Percentiles rank a stretch among this genome's conserved stretches.
Evolutionary conservation across 2,113 vertebrate species (phyloP).

Genomic region (Orycteropus afer): DNA sequence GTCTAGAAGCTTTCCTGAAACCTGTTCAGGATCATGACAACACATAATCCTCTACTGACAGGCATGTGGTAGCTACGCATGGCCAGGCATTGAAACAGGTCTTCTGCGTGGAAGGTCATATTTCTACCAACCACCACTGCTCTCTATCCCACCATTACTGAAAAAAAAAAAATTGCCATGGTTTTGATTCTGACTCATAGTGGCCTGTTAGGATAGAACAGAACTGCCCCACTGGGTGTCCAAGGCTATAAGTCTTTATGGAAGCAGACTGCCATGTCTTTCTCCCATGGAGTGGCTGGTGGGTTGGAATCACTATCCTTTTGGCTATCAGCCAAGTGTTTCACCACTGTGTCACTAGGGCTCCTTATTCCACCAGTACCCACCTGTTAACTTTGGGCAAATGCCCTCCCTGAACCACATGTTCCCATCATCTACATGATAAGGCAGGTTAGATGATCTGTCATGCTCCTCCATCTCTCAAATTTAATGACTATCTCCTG

Average conservation of each 20-base stretch:
- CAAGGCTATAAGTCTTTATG: background rate
- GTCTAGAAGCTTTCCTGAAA: background rate
- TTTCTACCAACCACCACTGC: background rate
- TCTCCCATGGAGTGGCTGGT: background rate
- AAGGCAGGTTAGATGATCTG: rapidly evolving
- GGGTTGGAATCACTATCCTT: background rate
- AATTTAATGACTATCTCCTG: background rate
- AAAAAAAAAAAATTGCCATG: background rate
- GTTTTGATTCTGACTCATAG: background rate
- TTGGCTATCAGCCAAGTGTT: background rate
- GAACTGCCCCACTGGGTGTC: background rate
- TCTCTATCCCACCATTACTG: background rate
- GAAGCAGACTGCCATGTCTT: background rate
- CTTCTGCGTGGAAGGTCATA: background rate
- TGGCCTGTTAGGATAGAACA: background rate
- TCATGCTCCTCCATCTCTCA: background rate
- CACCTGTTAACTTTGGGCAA: background rate
- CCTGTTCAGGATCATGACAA: background rate
- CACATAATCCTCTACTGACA: background rate
- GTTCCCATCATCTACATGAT: rapidly evolving
- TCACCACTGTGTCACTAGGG: background rate
- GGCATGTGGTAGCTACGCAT: background rate
- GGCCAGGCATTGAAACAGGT: background rate
- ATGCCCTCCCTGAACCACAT: background rate
- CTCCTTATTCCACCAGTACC: too few species aligned